Conservation (phyloP, 2,888 invertebrate species). For the Lacanobia oleracea region DNA sequence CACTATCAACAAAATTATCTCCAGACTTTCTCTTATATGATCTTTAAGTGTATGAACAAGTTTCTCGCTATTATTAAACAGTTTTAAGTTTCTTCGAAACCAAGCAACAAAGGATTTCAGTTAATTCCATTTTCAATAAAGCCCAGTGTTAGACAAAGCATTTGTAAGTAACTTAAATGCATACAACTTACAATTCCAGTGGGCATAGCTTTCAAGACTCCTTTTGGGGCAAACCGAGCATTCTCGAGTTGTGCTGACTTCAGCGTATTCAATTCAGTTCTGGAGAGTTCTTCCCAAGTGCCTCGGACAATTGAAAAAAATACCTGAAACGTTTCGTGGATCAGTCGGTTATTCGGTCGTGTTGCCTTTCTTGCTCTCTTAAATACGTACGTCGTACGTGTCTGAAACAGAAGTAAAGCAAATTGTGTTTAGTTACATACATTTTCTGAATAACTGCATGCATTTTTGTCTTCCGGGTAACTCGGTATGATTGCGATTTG, state of each 20-base stretch:
- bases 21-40: background rate
- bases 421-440: constrained; percentile 27
- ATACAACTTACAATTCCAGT: constrained; percentile 59
- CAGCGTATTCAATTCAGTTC: constrained; percentile 60
- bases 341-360: background rate
- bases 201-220: constrained; percentile 49
- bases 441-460: constrained; percentile 12
- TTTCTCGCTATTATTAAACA: background rate
- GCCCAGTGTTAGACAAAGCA: constrained; percentile 23
- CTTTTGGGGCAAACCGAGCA: constrained; percentile 53
- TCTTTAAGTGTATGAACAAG: background rate
- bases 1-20: background rate
- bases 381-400: constrained; percentile 12
- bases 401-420: constrained; percentile 10
- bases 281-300: constrained; percentile 48
- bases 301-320: constrained; percentile 55
- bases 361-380: constrained; percentile 29
- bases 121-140: constrained; percentile 31
- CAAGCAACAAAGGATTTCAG: constrained; percentile 10
- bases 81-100: constrained; percentile 10
- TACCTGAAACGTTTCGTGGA: constrained; percentile 41
- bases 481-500: background rate
- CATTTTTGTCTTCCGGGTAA: background rate
- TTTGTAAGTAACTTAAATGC: constrained; percentile 29
- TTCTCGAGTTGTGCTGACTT: constrained; percentile 50